Conservation (phyloP, 2,888 invertebrate species). For the Cerastis leucographa region DNA sequence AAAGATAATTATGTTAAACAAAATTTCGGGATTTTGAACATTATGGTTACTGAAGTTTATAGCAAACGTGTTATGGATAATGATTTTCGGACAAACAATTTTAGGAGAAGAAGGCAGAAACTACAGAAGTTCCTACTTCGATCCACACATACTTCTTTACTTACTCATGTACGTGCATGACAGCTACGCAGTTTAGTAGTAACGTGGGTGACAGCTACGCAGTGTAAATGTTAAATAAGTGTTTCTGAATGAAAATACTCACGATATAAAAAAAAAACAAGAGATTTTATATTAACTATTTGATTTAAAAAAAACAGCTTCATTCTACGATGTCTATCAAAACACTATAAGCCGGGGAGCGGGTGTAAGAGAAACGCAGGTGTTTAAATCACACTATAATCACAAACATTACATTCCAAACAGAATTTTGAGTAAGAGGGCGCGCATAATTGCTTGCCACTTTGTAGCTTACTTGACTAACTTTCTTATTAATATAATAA, state of each 20-base stretch:
- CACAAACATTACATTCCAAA: not conserved
- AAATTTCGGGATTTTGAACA: too few relatives aligned
- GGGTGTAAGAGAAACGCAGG: not conserved
- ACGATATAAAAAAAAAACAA: not conserved
- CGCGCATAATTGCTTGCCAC: not conserved
- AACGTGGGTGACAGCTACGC: not conserved
- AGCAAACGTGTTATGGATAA: too few relatives aligned
- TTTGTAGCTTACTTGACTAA: not conserved
- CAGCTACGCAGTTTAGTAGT: not conserved
- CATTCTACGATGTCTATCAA: not conserved
- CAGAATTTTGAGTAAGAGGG: not conserved
- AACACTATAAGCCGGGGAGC: not conserved
- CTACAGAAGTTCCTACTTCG: not conserved
- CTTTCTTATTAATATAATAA: too few relatives aligned
- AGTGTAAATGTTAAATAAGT: not conserved
- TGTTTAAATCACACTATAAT: not conserved
- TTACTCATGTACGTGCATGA: not conserved
- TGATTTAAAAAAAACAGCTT: not conserved
- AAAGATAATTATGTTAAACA: too few relatives aligned
- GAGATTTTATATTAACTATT: not conserved
- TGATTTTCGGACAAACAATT: too few relatives aligned
- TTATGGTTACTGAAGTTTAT: too few relatives aligned
- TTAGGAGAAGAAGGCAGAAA: too few relatives aligned
- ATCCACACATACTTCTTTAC: not conserved
- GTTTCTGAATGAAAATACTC: not conserved